Evolutionary conservation across 2,797 vertebrate genomes (phyloP).

Genomic region (Amazona finschi): DNA sequence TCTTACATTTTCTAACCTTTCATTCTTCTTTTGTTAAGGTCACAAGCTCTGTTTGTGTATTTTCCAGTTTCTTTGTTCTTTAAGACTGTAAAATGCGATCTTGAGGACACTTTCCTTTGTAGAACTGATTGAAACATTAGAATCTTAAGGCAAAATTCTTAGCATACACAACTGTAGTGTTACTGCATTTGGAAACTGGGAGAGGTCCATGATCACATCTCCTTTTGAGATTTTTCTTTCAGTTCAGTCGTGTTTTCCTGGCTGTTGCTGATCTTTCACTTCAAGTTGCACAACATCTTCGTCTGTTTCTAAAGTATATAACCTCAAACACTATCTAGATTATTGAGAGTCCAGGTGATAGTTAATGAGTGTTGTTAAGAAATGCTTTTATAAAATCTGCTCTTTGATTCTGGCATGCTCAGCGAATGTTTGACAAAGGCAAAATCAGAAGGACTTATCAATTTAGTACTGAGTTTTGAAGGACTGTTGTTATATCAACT

Average conservation of each 20-base stretch:
- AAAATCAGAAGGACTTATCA: not conserved
- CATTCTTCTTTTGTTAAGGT: not conserved
- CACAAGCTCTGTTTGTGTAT: not conserved
- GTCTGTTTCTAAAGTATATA: not conserved
- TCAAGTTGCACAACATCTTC: not conserved
- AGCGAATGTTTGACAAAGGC: not conserved
- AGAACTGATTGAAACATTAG: not conserved
- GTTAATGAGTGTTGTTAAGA: not conserved
- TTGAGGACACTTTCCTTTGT: not conserved
- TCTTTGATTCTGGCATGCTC: not conserved
- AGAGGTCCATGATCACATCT: not conserved
- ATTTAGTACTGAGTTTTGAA: not conserved
- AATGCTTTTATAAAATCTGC: not conserved
- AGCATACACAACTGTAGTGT: not conserved
- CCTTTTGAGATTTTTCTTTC: not conserved
- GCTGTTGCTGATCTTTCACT: not conserved
- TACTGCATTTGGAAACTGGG: not conserved
- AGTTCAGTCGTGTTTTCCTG: not conserved
- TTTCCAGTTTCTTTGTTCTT: not conserved
- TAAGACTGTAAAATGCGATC: not conserved
- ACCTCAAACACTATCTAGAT: not conserved
- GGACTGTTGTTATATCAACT: not conserved
- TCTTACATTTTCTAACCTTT: not conserved
- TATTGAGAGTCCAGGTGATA: not conserved
- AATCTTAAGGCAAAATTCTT: not conserved